Conservation (phyloP, 1,140 invertebrate species). For the Theocolax elegans region DNA sequence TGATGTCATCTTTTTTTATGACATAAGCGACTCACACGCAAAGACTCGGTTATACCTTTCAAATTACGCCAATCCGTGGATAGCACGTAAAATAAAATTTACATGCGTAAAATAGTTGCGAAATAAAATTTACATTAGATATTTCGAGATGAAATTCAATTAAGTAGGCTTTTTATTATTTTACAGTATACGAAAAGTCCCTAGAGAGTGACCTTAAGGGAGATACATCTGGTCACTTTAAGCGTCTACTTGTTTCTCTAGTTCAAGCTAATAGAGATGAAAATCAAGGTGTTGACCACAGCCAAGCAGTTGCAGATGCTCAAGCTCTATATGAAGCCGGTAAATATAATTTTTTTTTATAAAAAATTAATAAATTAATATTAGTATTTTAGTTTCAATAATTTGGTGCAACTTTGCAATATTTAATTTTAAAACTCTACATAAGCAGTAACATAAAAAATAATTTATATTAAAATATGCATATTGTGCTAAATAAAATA, state of each 20-base stretch:
- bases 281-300: slow-evolving; percentile 73
- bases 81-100: background rate
- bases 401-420: too few species aligned
- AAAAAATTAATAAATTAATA: too few species aligned
- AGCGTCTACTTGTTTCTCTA: slow-evolving; percentile 86
- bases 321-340: slow-evolving; percentile 71
- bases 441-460: too few species aligned
- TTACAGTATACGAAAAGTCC: slow-evolving; percentile 83
- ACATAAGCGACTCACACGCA: background rate
- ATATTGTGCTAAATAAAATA: too few species aligned
- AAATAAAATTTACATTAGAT: slow-evolving; percentile 21
- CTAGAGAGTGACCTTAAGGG: slow-evolving; percentile 90
- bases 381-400: too few species aligned
- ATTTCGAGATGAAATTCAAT: slow-evolving; percentile 12
- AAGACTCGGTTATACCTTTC: too few species aligned
- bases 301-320: slow-evolving; percentile 69
- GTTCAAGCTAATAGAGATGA: slow-evolving; percentile 86
- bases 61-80: too few species aligned
- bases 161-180: slow-evolving; percentile 28
- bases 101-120: background rate
- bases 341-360: slow-evolving; percentile 58
- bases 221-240: slow-evolving; percentile 95
- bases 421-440: too few species aligned
- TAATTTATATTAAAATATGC: too few species aligned
- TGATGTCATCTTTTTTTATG: slow-evolving; percentile 55